Evolutionary conservation across 2,113 vertebrate species (phyloP).

Genomic region (Festucalex cinctus): DNA sequence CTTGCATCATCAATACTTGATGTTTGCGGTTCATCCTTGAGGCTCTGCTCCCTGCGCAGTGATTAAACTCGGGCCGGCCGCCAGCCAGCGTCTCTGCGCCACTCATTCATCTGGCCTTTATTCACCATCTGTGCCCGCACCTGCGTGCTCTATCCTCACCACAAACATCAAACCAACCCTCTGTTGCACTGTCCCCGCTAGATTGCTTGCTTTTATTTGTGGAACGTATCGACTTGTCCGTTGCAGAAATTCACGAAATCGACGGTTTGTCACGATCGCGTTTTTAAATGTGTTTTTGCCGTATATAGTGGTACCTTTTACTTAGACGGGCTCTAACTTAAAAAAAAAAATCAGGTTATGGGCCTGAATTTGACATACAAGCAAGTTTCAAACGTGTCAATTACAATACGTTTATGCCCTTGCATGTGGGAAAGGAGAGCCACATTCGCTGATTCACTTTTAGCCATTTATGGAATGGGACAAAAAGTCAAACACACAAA

Average conservation of each 20-base stretch:
- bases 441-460: too few species aligned
- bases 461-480: too few species aligned
- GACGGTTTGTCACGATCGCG: background rate
- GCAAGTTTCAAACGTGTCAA: too few species aligned
- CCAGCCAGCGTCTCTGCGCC: constrained; percentile 51
- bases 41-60: constrained; percentile 54
- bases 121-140: constrained; percentile 61
- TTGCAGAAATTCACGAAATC: constrained; percentile 2
- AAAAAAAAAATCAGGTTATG: too few species aligned
- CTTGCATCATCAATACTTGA: background rate
- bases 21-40: constrained; percentile 4
- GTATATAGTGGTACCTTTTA: too few species aligned
- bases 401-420: too few species aligned
- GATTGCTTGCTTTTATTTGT: background rate
- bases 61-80: constrained; percentile 57
- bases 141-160: constrained; percentile 49
- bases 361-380: too few species aligned
- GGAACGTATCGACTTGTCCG: background rate
- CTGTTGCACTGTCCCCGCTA: constrained; percentile 35
- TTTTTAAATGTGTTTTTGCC: too few species aligned
- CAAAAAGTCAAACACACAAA: too few species aligned
- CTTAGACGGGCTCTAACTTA: too few species aligned
- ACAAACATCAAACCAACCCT: constrained; percentile 47
- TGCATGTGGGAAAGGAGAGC: too few species aligned
- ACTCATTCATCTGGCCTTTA: constrained; percentile 58